phyloP scores from a whole-genome alignment of 2,888 invertebrate species.

The Homarus gammarus region DNA sequence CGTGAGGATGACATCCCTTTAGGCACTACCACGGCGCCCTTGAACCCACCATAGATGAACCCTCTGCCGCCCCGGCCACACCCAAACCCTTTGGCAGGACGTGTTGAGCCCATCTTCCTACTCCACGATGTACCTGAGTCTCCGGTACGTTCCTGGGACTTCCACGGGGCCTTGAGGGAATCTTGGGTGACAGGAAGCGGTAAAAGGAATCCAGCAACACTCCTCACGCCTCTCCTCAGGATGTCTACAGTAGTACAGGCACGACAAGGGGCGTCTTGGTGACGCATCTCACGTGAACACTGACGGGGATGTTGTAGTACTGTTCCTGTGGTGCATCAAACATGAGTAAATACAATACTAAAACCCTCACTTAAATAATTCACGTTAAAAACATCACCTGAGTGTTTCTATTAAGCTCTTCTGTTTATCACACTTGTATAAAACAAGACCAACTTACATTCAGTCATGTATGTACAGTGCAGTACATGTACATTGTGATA shows the following conservation, averaged over 20 bases:
- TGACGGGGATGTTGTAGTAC: neutral
- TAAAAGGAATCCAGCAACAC: slow-evolving; percentile 29
- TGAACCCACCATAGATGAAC: slow-evolving; percentile 32
- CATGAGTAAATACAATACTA: no score
- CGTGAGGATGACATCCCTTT: neutral
- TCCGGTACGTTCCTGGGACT: neutral
- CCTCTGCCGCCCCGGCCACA: neutral
- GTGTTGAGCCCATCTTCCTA: slow-evolving; percentile 43
- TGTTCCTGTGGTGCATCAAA: no score
- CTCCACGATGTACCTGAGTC: neutral
- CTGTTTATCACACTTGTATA: no score
- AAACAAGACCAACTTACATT: no score
- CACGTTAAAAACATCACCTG: no score
- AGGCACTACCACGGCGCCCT: slow-evolving; percentile 18
- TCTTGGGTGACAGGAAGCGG: slow-evolving; percentile 12
- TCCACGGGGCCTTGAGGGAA: neutral
- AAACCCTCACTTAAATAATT: no score
- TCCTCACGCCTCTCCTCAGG: slow-evolving; percentile 11
- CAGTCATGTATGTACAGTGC: no score
- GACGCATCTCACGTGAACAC: slow-evolving; percentile 23
- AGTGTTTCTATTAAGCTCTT: no score
- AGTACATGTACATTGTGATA: no score
- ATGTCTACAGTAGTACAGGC: slow-evolving; percentile 15
- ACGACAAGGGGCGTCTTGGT: neutral
- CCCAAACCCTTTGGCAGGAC: slow-evolving; percentile 4